Conservation (phyloP, 2,113 vertebrate genomes). For the Mola mola region DNA sequence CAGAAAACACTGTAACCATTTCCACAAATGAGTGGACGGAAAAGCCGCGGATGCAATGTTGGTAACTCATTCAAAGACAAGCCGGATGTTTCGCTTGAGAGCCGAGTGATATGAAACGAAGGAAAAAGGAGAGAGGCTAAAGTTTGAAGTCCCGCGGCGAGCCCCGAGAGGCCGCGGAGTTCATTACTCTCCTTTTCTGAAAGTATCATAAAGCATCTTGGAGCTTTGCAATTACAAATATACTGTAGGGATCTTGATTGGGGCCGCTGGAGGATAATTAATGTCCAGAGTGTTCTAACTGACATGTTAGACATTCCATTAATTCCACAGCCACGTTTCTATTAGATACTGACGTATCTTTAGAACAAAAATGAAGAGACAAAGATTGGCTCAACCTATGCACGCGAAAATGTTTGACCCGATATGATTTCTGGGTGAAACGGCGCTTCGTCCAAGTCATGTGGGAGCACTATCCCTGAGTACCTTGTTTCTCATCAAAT, state of each 20-base stretch:
- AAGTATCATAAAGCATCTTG: conserved; percentile 6
- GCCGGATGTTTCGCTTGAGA: background rate
- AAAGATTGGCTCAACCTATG: background rate
- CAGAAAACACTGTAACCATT: conserved; percentile 2
- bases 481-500: too few relatives aligned
- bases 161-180: background rate
- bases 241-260: background rate
- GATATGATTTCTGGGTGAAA: too few relatives aligned
- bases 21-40: background rate
- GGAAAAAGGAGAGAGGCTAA: background rate
- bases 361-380: background rate
- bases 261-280: conserved; percentile 1
- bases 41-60: background rate
- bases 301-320: background rate
- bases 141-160: background rate
- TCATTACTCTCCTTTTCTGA: conserved; percentile 2
- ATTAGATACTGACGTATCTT: background rate
- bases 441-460: too few relatives aligned
- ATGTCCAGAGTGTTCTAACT: background rate
- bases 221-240: background rate
- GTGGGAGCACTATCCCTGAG: too few relatives aligned
- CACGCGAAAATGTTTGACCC: background rate
- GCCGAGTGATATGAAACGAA: background rate
- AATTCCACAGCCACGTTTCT: background rate
- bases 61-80: conserved; percentile 2